These are phyloP conservation scores for Dendrolimus kikuchii DNA, from an alignment of 1,140 invertebrate species.

Conservation along the genomic window DNA sequence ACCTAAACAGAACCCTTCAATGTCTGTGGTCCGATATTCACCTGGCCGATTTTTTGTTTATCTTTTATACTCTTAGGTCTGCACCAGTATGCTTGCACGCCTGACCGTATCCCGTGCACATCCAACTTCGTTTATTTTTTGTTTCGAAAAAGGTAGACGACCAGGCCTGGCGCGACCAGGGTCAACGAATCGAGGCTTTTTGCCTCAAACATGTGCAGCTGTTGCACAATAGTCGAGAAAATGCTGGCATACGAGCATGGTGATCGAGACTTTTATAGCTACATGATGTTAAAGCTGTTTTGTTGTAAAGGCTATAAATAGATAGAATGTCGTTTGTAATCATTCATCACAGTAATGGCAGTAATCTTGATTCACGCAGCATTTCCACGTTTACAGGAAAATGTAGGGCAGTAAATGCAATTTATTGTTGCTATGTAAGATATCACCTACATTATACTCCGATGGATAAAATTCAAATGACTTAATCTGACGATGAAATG, in stretches of 20 bases:
- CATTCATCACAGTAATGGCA: no score
- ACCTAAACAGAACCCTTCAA: no score
- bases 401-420: slow-evolving; percentile 7
- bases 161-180: slow-evolving; percentile 33
- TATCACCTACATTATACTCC: no score
- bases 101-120: slow-evolving; percentile 21
- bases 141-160: slow-evolving; percentile 55
- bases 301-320: no score
- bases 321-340: no score
- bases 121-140: slow-evolving; percentile 66
- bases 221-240: slow-evolving; percentile 65
- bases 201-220: slow-evolving; percentile 46
- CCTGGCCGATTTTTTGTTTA: slow-evolving; percentile 53
- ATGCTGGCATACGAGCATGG: slow-evolving; percentile 45
- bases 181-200: slow-evolving; percentile 60
- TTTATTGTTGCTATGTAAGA: slow-evolving; percentile 2
- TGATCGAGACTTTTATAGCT: slow-evolving; percentile 40
- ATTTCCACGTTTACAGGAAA: slow-evolving; percentile 4
- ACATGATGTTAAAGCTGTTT: not conserved
- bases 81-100: slow-evolving; percentile 53
- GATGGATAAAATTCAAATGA: no score
- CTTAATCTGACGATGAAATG: no score
- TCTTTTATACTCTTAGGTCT: slow-evolving; percentile 28
- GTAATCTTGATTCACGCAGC: no score
- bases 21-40: slow-evolving; percentile 23